These are phyloP conservation scores for Eufriesea mexicana DNA, from an alignment of 1,140 invertebrate species.

Conservation along the genomic window DNA sequence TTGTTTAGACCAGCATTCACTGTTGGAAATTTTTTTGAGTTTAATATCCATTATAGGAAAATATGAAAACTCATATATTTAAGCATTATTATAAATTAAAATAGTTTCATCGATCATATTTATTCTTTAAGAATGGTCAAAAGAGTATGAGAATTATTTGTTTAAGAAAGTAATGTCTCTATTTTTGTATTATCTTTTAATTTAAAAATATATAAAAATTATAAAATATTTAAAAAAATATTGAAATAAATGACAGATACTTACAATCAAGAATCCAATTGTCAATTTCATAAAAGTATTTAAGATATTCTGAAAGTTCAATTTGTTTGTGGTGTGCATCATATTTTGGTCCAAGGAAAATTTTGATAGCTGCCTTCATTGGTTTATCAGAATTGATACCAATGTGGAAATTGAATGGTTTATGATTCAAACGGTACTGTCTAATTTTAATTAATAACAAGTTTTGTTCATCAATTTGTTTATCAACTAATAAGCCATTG, in stretches of 20 bases:
- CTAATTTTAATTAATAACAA: slow-evolving; percentile 68
- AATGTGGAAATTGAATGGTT: slow-evolving; percentile 85
- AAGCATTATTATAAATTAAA: neutral
- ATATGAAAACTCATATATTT: neutral
- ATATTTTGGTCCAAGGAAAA: slow-evolving; percentile 88
- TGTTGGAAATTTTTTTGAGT: slow-evolving; percentile 56
- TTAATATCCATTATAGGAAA: no score
- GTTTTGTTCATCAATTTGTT: slow-evolving; percentile 66
- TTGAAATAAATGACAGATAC: slow-evolving; percentile 32
- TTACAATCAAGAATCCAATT: slow-evolving; percentile 77
- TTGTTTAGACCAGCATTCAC: slow-evolving; percentile 77
- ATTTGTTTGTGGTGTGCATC: slow-evolving; percentile 83
- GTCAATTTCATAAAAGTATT: slow-evolving; percentile 86
- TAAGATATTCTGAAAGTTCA: slow-evolving; percentile 80
- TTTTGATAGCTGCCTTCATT: slow-evolving; percentile 83
- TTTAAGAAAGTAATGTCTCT: no score
- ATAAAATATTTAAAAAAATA: neutral
- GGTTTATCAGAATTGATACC: slow-evolving; percentile 84
- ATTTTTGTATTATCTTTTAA: no score
- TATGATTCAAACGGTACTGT: slow-evolving; percentile 83
- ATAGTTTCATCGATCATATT: neutral
- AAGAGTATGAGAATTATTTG: no score
- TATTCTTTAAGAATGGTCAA: neutral
- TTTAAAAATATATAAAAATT: neutral
- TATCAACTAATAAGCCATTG: slow-evolving; percentile 83